These are phyloP conservation scores for Hypena proboscidalis DNA, from an alignment of 2,888 invertebrate genomes.

Conservation along the genomic window DNA sequence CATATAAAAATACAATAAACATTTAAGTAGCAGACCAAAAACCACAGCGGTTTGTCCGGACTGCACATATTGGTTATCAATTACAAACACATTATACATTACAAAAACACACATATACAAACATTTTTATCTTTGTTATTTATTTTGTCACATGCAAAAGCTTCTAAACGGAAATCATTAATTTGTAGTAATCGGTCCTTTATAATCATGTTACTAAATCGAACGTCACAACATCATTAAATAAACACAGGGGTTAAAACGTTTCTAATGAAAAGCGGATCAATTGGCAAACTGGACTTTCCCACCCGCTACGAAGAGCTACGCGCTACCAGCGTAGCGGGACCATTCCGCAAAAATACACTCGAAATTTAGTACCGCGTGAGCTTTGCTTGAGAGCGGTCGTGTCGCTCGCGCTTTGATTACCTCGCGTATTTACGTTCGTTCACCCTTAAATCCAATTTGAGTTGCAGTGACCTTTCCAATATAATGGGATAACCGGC, in stretches of 20 bases:
- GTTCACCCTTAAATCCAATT: conserved; percentile 74
- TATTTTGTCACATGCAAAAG: conserved; percentile 10
- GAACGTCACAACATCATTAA: conserved; percentile 29
- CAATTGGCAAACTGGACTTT: conserved; percentile 61
- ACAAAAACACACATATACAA: too few relatives aligned
- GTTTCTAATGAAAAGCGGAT: conserved; percentile 55
- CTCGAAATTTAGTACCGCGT: conserved; percentile 63
- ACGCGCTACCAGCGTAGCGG: conserved; percentile 49
- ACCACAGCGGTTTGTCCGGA: too few relatives aligned
- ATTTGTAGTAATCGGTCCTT: conserved; percentile 16
- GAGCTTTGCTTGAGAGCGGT: conserved; percentile 45
- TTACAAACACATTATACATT: too few relatives aligned
- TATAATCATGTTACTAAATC: conserved; percentile 28
- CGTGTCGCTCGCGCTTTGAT: conserved; percentile 42
- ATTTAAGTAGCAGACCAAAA: too few relatives aligned
- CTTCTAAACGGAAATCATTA: conserved; percentile 15
- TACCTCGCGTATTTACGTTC: conserved; percentile 65
- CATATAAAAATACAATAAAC: too few relatives aligned
- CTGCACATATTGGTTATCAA: too few relatives aligned
- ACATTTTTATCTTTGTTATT: too few relatives aligned
- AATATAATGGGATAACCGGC: conserved; percentile 60
- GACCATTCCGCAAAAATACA: conserved; percentile 22
- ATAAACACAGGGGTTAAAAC: conserved; percentile 23
- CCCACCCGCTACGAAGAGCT: conserved; percentile 55
- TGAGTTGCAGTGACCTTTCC: conserved; percentile 60